Evolutionary conservation across 2,888 invertebrate species (phyloP), one percentile per base, ranked within the genome.

Genomic region (Pycnomerus fuliginosus): DNA sequence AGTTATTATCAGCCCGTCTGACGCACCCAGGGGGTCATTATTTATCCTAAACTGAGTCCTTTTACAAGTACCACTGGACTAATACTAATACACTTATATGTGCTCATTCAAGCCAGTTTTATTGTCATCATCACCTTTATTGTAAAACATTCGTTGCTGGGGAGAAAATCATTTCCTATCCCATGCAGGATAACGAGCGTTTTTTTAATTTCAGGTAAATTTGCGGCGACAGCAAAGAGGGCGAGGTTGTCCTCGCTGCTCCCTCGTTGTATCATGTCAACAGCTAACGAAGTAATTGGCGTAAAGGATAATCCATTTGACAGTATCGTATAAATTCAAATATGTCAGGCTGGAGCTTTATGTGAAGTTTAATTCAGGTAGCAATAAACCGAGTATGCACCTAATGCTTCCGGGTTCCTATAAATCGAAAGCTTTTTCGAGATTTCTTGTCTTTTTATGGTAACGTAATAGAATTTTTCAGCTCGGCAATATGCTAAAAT

Each of bases 1-100:
- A 57, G 50, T 56, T 60, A 54, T 55, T 52, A 58, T 60, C 60
- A 60, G 37, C 14, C 28, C 60, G 61, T 55, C 61, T 59, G 53
- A 55, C 65, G 16, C 67, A 56, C 40, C 68, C 20, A 58, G 69
- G 71, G 60, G 58, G 61, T 61, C 69, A 71, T 71, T 71, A 71
- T 65, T 71, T 70, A 69, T 71, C 69, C 70, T 70, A 70, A 71
- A 70, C 70, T 71, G 69, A 65, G 60, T 65, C 69, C 65, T 70
- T 71, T 71, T 63, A 68, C 33, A 23, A 24, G 34, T 22, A 45
- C 42, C 42, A 36, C 8, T 43, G 69, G 60, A 64, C 68, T 67
- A 69, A 67, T 61, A 67, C 64, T 68, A 69, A 69, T 68, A 57
- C 61, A 64, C 61, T 66, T 67, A 64, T 65, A 55, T 55, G 52